Percentiles rank a stretch among this genome's conserved stretches.
phyloP scores from a whole-genome alignment of 37 sponge, comb jelly and placozoan species.

The Mnemiopsis leidyi region DNA sequence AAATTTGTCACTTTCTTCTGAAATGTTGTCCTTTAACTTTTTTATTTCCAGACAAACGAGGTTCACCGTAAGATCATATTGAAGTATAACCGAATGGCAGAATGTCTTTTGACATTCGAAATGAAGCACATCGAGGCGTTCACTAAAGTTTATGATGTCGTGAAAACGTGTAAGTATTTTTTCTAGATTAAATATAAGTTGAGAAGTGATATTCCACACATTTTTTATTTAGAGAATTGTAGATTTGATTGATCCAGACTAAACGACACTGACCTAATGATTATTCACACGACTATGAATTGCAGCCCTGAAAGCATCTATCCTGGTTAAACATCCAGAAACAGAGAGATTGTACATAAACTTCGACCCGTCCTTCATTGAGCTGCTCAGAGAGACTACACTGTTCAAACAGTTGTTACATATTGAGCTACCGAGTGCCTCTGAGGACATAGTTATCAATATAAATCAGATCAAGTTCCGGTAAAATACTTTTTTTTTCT shows the following conservation, averaged over 20 bases:
- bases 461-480: conserved; percentile 34
- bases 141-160: conserved; percentile 37
- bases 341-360: conserved; percentile 71
- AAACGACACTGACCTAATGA: not conserved
- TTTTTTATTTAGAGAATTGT: too few relatives aligned
- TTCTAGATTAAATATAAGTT: too few relatives aligned
- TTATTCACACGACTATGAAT: too few relatives aligned
- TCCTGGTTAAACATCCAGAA: conserved; percentile 70
- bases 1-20: too few relatives aligned
- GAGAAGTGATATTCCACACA: too few relatives aligned
- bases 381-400: conserved; percentile 69
- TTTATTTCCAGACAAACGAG: conserved; percentile 51
- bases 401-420: not conserved
- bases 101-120: conserved; percentile 20
- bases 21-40: too few relatives aligned
- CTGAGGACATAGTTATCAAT: conserved; percentile 39
- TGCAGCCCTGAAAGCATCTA: conserved; percentile 44
- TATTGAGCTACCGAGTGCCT: conserved; percentile 16
- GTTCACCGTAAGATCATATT: conserved; percentile 27
- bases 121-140: conserved; percentile 53
- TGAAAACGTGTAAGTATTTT: conserved; percentile 61
- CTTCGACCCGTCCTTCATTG: conserved; percentile 76
- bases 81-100: conserved; percentile 81
- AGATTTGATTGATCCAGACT: too few relatives aligned
- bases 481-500: too few relatives aligned